A percentile compares a stretch with the other conserved stretches of the same genome.
Conservation (phyloP, 1,140 invertebrate genomes). For the Sarcophaga peregrina region DNA sequence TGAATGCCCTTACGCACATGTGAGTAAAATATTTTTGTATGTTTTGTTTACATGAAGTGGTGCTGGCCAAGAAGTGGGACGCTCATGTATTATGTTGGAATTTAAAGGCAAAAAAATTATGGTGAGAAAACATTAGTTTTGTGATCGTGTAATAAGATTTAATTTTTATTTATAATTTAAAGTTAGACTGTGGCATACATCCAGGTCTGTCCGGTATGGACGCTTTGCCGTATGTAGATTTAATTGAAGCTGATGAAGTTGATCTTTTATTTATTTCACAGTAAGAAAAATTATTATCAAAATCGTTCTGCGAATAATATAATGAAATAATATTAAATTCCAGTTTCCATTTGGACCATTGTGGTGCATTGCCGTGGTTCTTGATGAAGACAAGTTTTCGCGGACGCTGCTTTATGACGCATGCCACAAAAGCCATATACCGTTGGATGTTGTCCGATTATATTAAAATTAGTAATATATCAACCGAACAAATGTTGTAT, state of each 20-base stretch:
- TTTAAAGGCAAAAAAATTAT: conserved; percentile 99
- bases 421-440: conserved; percentile 99
- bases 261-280: conserved; percentile 97
- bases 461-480: conserved; percentile 98
- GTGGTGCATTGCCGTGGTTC: conserved; percentile 98
- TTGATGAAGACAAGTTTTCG: conserved; percentile 97
- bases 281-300: conserved; percentile 69
- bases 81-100: conserved; percentile 98
- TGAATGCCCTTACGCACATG: conserved; percentile 31
- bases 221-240: conserved; percentile 96
- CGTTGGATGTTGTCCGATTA: conserved; percentile 98
- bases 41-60: conserved; percentile 72
- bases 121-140: conserved; percentile 69
- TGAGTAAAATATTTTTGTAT: neutral
- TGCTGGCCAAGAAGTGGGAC: conserved; percentile 98
- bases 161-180: conserved; percentile 31
- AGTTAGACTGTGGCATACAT: conserved; percentile 98
- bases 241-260: conserved; percentile 97
- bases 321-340: neutral
- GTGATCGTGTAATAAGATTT: neutral
- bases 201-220: conserved; percentile 97
- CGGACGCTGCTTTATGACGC: conserved; percentile 99
- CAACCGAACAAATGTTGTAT: conserved; percentile 97
- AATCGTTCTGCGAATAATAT: neutral
- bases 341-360: conserved; percentile 98